Conservation (phyloP, 2,113 vertebrate species). For the Alligator mississippiensis region DNA sequence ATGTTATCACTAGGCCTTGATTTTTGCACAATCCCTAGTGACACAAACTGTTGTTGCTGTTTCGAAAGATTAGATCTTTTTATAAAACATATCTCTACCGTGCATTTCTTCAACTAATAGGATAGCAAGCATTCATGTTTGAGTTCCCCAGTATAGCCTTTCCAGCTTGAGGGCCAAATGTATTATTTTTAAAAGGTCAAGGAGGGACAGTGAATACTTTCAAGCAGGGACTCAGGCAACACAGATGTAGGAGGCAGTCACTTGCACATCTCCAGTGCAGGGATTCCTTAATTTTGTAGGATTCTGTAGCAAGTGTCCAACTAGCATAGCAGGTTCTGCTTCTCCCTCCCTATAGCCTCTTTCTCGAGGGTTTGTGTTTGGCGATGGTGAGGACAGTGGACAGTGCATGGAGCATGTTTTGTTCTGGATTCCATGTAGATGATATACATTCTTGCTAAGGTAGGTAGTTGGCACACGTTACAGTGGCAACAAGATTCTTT, state of each 20-base stretch:
- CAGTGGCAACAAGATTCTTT: not conserved
- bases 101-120: not conserved
- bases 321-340: not conserved
- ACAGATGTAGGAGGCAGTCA: not conserved
- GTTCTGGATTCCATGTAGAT: too few species aligned
- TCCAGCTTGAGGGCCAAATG: not conserved
- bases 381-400: not conserved
- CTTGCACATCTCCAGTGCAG: not conserved
- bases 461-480: not conserved
- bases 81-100: not conserved
- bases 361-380: not conserved
- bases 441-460: not conserved
- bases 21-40: not conserved
- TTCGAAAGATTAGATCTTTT: not conserved
- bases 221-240: not conserved
- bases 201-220: not conserved
- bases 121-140: not conserved
- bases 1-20: not conserved
- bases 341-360: not conserved
- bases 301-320: accelerated
- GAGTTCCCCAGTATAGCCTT: not conserved
- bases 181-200: not conserved
- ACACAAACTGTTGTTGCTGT: not conserved
- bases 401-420: not conserved
- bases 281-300: not conserved